Evolutionary conservation across 2,888 invertebrate genomes (phyloP).

Genomic region (Drosophila mayaguana): DNA sequence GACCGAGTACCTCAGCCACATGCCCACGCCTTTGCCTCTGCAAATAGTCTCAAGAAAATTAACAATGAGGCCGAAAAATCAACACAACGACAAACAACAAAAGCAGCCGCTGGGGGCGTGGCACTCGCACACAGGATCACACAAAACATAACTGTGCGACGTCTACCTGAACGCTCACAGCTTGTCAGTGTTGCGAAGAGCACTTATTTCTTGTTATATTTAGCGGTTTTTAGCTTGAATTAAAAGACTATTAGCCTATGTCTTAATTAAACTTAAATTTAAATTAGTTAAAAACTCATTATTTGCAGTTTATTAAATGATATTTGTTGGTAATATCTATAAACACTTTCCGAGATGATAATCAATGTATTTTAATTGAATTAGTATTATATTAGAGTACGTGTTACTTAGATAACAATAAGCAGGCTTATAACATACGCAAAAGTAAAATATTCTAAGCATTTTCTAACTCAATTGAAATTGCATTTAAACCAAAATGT

Average conservation of each 20-base stretch:
- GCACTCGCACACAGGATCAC: slow-evolving; percentile 21
- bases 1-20: not conserved
- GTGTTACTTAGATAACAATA: too few relatives aligned
- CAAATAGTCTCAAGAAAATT: slow-evolving; percentile 24
- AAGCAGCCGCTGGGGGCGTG: slow-evolving; percentile 22
- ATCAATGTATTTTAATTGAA: too few relatives aligned
- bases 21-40: slow-evolving; percentile 23
- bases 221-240: not conserved
- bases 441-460: too few relatives aligned
- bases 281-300: not conserved
- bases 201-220: not conserved
- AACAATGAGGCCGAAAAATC: slow-evolving; percentile 32
- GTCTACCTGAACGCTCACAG: slow-evolving; percentile 45
- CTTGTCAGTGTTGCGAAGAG: slow-evolving; percentile 1
- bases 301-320: too few relatives aligned
- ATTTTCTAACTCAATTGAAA: too few relatives aligned
- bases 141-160: slow-evolving; percentile 14
- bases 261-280: not conserved
- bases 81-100: slow-evolving; percentile 24
- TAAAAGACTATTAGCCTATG: too few relatives aligned
- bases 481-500: too few relatives aligned
- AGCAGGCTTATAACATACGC: too few relatives aligned
- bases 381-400: too few relatives aligned
- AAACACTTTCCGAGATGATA: too few relatives aligned
- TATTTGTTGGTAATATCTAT: too few relatives aligned